These are phyloP conservation scores for Orthonevra nobilis DNA, from an alignment of 2,888 invertebrate species.

Conservation along the genomic window DNA sequence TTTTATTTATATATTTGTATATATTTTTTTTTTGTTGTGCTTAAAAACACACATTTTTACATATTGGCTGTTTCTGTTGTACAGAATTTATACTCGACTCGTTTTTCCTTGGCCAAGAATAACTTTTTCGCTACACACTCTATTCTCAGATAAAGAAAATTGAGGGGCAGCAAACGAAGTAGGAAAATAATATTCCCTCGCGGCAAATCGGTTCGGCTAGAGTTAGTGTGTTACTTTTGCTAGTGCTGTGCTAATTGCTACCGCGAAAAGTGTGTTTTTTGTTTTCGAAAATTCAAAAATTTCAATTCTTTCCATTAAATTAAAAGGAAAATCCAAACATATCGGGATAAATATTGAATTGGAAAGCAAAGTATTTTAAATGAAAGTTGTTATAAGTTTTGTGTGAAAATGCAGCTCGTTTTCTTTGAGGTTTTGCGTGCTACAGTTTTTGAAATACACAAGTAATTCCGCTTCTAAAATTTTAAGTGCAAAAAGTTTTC, in stretches of 20 bases:
- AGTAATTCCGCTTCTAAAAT: too few species aligned
- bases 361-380: slow-evolving; percentile 4
- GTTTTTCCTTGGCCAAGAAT: slow-evolving; percentile 66
- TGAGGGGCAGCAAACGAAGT: slow-evolving; percentile 7
- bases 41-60: not conserved
- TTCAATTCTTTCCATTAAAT: slow-evolving; percentile 4
- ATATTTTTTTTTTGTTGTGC: slow-evolving; percentile 4
- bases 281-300: slow-evolving; percentile 1
- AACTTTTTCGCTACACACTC: slow-evolving; percentile 47
- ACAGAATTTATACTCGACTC: slow-evolving; percentile 31
- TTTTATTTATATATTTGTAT: too few species aligned
- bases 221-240: slow-evolving; percentile 64
- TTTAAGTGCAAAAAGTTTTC: slow-evolving; percentile 51
- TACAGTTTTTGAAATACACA: slow-evolving; percentile 38
- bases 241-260: slow-evolving; percentile 68
- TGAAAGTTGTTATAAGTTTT: slow-evolving; percentile 37
- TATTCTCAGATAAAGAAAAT: not conserved
- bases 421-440: slow-evolving; percentile 23
- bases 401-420: slow-evolving; percentile 35
- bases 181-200: slow-evolving; percentile 35
- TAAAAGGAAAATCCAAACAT: not conserved
- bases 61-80: slow-evolving; percentile 17
- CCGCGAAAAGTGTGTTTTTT: slow-evolving; percentile 44
- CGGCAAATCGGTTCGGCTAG: slow-evolving; percentile 28
- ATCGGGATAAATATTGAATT: not conserved